Conservation (phyloP, 2,797 vertebrate species). For the Aplochiton taeniatus region DNA sequence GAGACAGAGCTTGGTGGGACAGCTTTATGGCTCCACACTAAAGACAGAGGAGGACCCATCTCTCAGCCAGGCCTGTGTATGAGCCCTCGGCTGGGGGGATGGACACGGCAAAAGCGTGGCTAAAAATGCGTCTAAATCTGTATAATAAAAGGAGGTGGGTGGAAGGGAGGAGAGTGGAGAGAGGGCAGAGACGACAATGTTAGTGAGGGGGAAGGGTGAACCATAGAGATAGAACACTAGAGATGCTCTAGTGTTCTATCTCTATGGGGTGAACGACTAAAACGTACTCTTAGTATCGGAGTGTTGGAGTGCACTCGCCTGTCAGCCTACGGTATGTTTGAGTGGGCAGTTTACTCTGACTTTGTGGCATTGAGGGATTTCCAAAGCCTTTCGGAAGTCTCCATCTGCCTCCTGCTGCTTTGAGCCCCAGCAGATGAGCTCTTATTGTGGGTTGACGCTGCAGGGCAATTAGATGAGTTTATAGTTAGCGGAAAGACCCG, state of each 20-base stretch:
- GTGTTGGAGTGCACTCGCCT: background rate
- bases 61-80: constrained; percentile 12
- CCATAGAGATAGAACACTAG: no score
- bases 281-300: background rate
- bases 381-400: constrained; percentile 62
- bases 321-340: background rate
- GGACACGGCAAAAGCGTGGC: constrained; percentile 4
- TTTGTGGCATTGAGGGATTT: constrained; percentile 28
- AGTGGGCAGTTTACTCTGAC: background rate
- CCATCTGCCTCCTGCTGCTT: constrained; percentile 54
- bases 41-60: constrained; percentile 37
- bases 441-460: constrained; percentile 72
- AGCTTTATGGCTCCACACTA: constrained; percentile 50
- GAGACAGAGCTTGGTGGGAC: constrained; percentile 20
- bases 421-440: constrained; percentile 62
- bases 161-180: background rate
- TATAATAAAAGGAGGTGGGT: background rate
- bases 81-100: constrained; percentile 20
- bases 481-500: constrained; percentile 68
- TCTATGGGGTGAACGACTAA: no score
- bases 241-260: no score
- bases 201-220: background rate
- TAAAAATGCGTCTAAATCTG: background rate
- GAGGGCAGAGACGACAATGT: no score
- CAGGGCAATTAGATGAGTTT: constrained; percentile 77